A percentile compares a stretch with the other conserved stretches of the same genome.
Conservation (phyloP, 53 echinoderm and acorn worm genomes). For the Mesocentrotus franciscanus region DNA sequence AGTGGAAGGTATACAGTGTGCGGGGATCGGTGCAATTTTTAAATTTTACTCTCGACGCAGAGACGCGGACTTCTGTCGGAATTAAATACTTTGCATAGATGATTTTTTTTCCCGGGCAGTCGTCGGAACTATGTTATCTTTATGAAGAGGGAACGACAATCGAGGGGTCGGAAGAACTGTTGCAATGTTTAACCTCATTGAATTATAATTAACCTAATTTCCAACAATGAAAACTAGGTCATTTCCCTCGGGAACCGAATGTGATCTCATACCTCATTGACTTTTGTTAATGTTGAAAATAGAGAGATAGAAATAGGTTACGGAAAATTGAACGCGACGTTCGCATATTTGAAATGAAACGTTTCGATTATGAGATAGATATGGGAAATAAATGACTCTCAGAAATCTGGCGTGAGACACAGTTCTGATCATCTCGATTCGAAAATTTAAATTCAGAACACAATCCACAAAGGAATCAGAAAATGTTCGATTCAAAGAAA, state of each 20-base stretch:
- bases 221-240: conserved; percentile 39
- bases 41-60: not conserved
- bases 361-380: not conserved
- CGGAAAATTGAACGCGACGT: not conserved
- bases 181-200: conserved; percentile 33
- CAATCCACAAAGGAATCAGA: no score
- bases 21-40: no score
- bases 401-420: not conserved
- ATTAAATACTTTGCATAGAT: not conserved
- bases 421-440: not conserved
- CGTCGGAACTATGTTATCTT: not conserved
- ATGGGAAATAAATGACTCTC: not conserved
- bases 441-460: no score
- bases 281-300: not conserved
- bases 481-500: no score
- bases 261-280: not conserved
- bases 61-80: not conserved
- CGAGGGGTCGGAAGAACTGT: not conserved
- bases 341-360: not conserved
- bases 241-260: not conserved
- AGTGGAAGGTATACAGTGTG: no score
- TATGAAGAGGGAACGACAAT: not conserved
- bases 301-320: not conserved
- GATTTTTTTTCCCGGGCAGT: not conserved
- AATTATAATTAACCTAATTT: conserved; percentile 34